Conservation (phyloP, 2,113 vertebrate genomes). For the Talpa occidentalis region DNA sequence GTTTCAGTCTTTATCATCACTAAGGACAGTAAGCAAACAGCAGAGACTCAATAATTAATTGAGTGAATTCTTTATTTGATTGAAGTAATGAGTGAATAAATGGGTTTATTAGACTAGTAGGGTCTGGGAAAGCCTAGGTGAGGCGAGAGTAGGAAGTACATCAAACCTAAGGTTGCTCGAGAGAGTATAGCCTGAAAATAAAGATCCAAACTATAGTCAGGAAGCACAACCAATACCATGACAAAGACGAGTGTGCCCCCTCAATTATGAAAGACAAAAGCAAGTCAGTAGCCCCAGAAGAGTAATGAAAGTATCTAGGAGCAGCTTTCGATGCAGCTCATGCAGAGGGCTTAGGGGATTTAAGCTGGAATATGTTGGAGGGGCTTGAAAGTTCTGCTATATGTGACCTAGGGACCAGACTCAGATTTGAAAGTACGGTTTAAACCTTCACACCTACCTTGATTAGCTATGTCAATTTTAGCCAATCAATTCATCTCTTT, state of each 20-base stretch:
- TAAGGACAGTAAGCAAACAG: too few species aligned
- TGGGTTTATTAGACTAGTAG: not conserved
- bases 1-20: not conserved
- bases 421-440: not conserved
- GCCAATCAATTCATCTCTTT: not conserved
- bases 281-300: not conserved
- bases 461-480: not conserved
- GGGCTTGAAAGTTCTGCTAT: too few species aligned
- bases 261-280: not conserved
- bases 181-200: not conserved
- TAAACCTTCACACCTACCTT: too few species aligned
- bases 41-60: not conserved
- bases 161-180: not conserved
- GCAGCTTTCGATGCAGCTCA: not conserved
- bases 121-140: not conserved
- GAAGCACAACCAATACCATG: not conserved
- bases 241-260: not conserved
- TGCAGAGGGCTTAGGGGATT: too few species aligned
- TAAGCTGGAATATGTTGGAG: not conserved
- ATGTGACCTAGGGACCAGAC: not conserved
- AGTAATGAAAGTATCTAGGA: accelerated
- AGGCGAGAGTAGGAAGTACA: not conserved
- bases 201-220: not conserved
- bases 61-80: not conserved
- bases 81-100: not conserved